A percentile compares a stretch with the other conserved stretches of the same genome.
phyloP scores from a whole-genome alignment of 1,140 invertebrate species.

The Archivesica marissinica region DNA sequence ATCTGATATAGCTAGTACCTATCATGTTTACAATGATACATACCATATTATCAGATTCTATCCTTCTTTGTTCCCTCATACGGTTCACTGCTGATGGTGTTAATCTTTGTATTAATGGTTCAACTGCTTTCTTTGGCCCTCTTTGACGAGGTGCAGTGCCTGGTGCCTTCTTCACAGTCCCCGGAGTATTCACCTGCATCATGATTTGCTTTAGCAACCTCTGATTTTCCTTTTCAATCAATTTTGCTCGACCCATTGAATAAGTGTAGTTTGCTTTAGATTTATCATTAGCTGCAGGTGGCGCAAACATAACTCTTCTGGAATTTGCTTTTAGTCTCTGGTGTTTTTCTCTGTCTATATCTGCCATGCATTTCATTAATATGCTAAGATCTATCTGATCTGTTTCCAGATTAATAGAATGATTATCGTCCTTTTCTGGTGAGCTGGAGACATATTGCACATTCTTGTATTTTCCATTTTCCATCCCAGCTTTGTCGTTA shows the following conservation, averaged over 20 bases:
- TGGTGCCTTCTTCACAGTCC: constrained; percentile 60
- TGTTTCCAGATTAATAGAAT: constrained; percentile 64
- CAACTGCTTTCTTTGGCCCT: constrained; percentile 37
- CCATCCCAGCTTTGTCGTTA: constrained; percentile 18
- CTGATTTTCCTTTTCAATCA: constrained; percentile 82
- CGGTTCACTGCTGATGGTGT: constrained; percentile 83
- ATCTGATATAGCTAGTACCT: no score
- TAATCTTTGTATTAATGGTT: constrained; percentile 66
- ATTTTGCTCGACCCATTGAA: constrained; percentile 70
- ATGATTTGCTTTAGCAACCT: constrained; percentile 80
- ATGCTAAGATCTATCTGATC: constrained; percentile 78
- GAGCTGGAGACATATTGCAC: constrained; percentile 61
- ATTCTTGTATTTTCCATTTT: constrained; percentile 51
- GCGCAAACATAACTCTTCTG: constrained; percentile 79
- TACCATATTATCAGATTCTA: constrained; percentile 85
- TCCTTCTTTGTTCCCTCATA: constrained; percentile 82
- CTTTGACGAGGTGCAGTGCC: background rate
- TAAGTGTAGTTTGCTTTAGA: constrained; percentile 80
- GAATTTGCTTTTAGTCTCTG: constrained; percentile 71
- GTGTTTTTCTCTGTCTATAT: constrained; percentile 79
- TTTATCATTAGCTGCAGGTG: constrained; percentile 65
- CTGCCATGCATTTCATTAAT: constrained; percentile 81
- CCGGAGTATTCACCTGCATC: constrained; percentile 65
- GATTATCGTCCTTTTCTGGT: constrained; percentile 37
- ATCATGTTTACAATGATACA: no score